phyloP scores from a whole-genome alignment of 2,797 vertebrate species.

The Ibycter americanus region DNA sequence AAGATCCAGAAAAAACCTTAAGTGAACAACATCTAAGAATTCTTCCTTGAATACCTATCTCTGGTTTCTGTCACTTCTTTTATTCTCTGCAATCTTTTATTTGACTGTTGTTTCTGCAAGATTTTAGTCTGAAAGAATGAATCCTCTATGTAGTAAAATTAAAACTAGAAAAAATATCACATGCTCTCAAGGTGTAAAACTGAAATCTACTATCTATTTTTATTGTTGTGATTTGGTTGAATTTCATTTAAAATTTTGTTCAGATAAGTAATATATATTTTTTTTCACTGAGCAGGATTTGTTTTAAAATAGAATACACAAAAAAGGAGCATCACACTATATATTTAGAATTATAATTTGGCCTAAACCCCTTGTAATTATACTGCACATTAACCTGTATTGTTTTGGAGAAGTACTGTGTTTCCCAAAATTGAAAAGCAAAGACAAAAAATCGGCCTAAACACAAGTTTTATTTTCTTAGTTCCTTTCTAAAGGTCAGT shows the following conservation, averaged over 20 bases:
- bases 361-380: background rate
- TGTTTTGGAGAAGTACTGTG: background rate
- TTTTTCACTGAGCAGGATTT: background rate
- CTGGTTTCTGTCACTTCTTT: background rate
- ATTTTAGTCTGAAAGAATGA: background rate
- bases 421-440: background rate
- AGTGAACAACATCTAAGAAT: background rate
- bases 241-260: background rate
- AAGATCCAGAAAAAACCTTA: background rate
- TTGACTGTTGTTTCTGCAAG: background rate
- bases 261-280: background rate
- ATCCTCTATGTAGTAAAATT: background rate
- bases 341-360: background rate
- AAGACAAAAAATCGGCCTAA: background rate
- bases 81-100: background rate
- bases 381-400: background rate
- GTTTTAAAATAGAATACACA: background rate
- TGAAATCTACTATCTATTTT: background rate
- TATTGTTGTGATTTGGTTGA: background rate
- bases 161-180: background rate
- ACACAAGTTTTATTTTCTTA: background rate
- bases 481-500: slow-evolving; percentile 38
- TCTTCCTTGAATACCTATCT: background rate
- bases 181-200: background rate
- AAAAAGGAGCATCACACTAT: background rate